These are phyloP conservation scores for Ceyx margarethae DNA, from an alignment of 2,113 vertebrate species.

Conservation along the genomic window DNA sequence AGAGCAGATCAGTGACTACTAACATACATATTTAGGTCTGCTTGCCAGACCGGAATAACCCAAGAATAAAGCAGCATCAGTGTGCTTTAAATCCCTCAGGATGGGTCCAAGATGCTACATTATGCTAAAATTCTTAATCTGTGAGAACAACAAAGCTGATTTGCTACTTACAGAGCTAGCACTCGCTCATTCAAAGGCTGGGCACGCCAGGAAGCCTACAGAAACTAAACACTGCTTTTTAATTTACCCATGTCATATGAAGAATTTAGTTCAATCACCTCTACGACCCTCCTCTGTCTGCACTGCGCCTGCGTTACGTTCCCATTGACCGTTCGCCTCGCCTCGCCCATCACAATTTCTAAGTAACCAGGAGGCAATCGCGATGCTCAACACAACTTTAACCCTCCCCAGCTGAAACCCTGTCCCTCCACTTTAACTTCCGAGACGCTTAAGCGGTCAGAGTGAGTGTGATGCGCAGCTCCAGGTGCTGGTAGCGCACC, in stretches of 20 bases:
- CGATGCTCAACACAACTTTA: background rate
- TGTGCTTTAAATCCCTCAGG: background rate
- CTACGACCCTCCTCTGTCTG: background rate
- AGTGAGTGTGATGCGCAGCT: background rate
- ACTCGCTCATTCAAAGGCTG: background rate
- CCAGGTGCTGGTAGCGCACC: background rate
- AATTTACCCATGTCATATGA: background rate
- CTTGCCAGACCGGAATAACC: background rate
- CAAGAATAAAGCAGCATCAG: background rate
- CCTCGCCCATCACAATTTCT: background rate
- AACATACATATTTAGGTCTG: background rate
- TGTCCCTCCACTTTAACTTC: background rate
- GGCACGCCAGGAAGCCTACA: background rate
- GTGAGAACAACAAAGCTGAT: background rate
- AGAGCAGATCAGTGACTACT: background rate
- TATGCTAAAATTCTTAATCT: background rate
- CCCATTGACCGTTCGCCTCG: background rate
- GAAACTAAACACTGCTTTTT: background rate
- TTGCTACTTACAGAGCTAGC: background rate
- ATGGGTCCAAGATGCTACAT: background rate
- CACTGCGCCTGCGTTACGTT: background rate
- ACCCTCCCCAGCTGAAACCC: rapidly evolving
- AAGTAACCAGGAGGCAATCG: rapidly evolving
- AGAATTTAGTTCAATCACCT: background rate
- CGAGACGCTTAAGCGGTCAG: background rate